Evolutionary conservation across 2,888 invertebrate species (phyloP).

Genomic region (Patella pellucida): DNA sequence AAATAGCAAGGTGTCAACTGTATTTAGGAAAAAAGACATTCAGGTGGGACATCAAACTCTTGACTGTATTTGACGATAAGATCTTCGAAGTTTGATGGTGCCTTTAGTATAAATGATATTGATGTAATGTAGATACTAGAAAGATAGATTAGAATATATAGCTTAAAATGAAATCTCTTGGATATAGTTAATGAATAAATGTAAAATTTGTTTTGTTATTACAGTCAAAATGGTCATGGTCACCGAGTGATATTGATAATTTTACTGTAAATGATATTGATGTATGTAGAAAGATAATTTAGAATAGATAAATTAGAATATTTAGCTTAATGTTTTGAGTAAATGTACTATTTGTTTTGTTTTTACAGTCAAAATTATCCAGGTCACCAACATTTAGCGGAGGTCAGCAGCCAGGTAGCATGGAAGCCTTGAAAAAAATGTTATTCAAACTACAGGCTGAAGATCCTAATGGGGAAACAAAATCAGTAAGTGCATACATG

Average conservation of each 20-base stretch:
- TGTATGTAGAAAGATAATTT: too few species aligned
- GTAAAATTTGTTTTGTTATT: constrained; percentile 13
- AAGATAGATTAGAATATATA: too few species aligned
- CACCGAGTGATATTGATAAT: constrained; percentile 21
- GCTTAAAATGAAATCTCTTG: too few species aligned
- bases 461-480: constrained; percentile 29
- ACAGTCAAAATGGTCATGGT: constrained; percentile 21
- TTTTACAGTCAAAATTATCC: constrained; percentile 25
- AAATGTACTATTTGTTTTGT: neutral
- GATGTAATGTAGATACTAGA: too few species aligned
- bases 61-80: neutral
- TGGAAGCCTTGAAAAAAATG: constrained; percentile 65
- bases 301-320: too few species aligned
- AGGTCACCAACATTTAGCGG: constrained; percentile 45
- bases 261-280: too few species aligned
- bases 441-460: constrained; percentile 62
- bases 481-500: neutral
- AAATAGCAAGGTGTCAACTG: too few species aligned
- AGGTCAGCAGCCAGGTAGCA: constrained; percentile 58
- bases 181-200: too few species aligned
- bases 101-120: too few species aligned
- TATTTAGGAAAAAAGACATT: too few species aligned
- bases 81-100: constrained; percentile 23
- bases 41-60: too few species aligned
- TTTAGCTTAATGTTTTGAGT: too few species aligned